A percentile compares a stretch with the other conserved stretches of the same genome.
These are phyloP conservation scores for Drosophila parthenogenetica DNA, from an alignment of 2,888 invertebrate genomes.

Conservation along the genomic window DNA sequence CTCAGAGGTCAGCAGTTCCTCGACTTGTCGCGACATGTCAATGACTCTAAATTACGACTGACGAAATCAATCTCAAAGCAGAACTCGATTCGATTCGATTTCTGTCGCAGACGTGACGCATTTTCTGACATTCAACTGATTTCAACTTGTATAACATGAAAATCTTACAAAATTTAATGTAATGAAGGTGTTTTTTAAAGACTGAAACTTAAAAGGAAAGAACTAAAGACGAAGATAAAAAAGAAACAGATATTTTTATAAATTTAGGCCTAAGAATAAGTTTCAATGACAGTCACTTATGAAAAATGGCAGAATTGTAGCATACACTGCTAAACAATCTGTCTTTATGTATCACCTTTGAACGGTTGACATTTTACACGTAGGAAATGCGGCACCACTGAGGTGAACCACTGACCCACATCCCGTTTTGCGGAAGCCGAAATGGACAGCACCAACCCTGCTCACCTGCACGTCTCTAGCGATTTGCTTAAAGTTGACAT, in stretches of 20 bases:
- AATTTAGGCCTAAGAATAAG: background rate
- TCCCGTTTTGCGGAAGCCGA: background rate
- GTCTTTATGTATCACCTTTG: slow-evolving; percentile 16
- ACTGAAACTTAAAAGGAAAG: no score
- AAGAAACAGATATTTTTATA: no score
- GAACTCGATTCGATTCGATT: slow-evolving; percentile 29
- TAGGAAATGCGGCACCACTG: slow-evolving; percentile 22
- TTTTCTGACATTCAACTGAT: background rate
- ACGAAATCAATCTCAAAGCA: slow-evolving; percentile 50
- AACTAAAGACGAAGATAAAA: no score
- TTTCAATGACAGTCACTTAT: no score
- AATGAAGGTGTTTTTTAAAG: no score
- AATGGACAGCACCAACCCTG: background rate
- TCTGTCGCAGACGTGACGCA: slow-evolving; percentile 40
- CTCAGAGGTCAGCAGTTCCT: slow-evolving; percentile 40
- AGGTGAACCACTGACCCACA: slow-evolving; percentile 20
- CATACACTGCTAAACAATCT: background rate
- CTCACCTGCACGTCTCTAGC: slow-evolving; percentile 14
- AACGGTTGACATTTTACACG: slow-evolving; percentile 15
- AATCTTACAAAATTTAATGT: background rate
- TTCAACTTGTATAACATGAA: background rate
- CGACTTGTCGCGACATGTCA: slow-evolving; percentile 39
- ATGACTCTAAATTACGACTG: slow-evolving; percentile 28
- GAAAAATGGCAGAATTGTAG: background rate
- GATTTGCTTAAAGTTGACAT: slow-evolving; percentile 36